A percentile compares a stretch with the other conserved stretches of the same genome.
Conservation (phyloP, 2,797 vertebrate species). For the Pseudotriccus pelzelni region DNA sequence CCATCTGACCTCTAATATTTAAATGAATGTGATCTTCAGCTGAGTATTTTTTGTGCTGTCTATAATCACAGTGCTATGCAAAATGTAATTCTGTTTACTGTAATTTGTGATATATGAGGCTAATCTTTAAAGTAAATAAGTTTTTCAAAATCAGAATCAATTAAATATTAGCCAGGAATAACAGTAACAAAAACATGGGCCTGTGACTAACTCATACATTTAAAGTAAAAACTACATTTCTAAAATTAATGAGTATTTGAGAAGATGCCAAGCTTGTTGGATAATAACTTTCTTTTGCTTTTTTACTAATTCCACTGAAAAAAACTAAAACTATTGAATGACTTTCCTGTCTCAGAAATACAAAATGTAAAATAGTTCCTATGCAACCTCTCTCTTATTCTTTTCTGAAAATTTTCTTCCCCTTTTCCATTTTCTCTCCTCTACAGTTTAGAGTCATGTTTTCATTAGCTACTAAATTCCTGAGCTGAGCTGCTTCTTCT, state of each 20-base stretch:
- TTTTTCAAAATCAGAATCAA: slow-evolving; percentile 58
- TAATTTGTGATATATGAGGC: slow-evolving; percentile 14
- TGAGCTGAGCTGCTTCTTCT: not conserved
- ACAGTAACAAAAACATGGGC: slow-evolving; percentile 4
- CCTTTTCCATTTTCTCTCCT: not conserved
- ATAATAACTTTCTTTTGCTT: not conserved
- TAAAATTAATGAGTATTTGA: slow-evolving; percentile 38
- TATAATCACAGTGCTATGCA: slow-evolving; percentile 22
- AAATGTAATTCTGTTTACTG: slow-evolving; percentile 38
- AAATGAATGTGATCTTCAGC: slow-evolving; percentile 36
- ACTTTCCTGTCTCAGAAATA: not conserved
- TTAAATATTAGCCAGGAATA: slow-evolving; percentile 52
- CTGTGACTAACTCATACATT: slow-evolving; percentile 20
- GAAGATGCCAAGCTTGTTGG: not conserved
- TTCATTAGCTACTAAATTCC: not conserved
- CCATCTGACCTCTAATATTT: slow-evolving; percentile 36
- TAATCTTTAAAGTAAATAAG: slow-evolving; percentile 33
- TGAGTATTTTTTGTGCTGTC: not conserved
- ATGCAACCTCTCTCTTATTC: not conserved
- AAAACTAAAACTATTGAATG: not conserved
- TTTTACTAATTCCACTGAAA: not conserved
- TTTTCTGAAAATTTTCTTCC: not conserved
- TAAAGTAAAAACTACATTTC: slow-evolving; percentile 44
- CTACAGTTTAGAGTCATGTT: not conserved
- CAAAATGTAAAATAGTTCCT: not conserved